These are phyloP conservation scores for Ramazzottius varieornatus DNA, from an alignment of 2,888 invertebrate species.

Conservation along the genomic window DNA sequence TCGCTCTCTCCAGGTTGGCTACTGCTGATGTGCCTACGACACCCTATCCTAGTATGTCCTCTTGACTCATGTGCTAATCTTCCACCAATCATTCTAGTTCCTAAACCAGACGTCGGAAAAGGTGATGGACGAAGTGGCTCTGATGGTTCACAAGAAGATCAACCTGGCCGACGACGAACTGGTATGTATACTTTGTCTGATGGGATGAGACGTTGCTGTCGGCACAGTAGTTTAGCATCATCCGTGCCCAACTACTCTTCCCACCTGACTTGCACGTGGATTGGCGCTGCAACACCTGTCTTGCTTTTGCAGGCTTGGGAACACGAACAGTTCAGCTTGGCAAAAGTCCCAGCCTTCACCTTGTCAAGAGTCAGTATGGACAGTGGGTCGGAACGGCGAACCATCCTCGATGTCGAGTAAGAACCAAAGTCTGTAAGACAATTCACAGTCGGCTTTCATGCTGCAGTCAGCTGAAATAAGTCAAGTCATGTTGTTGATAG, in stretches of 20 bases:
- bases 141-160: conserved; percentile 74
- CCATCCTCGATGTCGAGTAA: conserved; percentile 24
- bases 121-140: background rate
- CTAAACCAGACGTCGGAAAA: background rate
- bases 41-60: too few species aligned
- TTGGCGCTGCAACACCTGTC: too few species aligned
- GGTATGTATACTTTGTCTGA: too few species aligned
- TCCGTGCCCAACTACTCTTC: too few species aligned
- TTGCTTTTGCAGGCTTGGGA: too few species aligned
- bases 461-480: too few species aligned
- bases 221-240: too few species aligned
- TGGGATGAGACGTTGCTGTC: too few species aligned
- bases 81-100: background rate
- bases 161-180: conserved; percentile 68
- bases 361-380: conserved; percentile 40
- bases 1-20: conserved; percentile 25
- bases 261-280: too few species aligned
- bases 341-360: conserved; percentile 67
- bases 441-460: background rate
- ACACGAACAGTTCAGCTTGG: conserved; percentile 79
- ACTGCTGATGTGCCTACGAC: background rate
- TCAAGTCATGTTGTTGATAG: background rate
- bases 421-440: background rate
- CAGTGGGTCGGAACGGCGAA: conserved; percentile 18
- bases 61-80: background rate